Evolutionary conservation across 30 jellyfish, hydroid and myxozoan species (phyloP).

Genomic region (Nemopilema nomurai): DNA sequence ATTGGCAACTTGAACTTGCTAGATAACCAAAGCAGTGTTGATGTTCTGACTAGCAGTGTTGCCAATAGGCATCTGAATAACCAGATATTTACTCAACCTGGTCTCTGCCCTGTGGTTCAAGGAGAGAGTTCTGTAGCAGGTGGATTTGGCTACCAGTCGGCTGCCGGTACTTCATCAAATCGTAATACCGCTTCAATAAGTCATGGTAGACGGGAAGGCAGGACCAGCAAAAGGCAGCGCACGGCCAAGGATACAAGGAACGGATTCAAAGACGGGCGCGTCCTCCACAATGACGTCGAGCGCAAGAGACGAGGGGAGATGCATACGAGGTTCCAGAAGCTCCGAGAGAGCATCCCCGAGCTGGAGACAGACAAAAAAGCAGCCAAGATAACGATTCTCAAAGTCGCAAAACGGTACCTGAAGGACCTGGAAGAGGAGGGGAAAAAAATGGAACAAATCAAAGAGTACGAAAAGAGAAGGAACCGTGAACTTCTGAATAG

Average conservation of each 20-base stretch:
- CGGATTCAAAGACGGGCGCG: slow-evolving; percentile 65
- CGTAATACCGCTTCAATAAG: neutral
- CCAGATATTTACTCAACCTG: slow-evolving; percentile 14
- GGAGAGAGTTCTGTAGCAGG: slow-evolving; percentile 23
- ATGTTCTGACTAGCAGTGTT: neutral
- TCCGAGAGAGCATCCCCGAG: slow-evolving; percentile 74
- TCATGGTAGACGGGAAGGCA: slow-evolving; percentile 9
- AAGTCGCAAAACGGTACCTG: slow-evolving; percentile 64
- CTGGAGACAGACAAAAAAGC: slow-evolving; percentile 70
- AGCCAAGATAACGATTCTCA: slow-evolving; percentile 68
- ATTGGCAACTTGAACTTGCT: neutral
- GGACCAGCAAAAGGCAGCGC: slow-evolving; percentile 7
- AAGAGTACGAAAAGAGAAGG: slow-evolving; percentile 59
- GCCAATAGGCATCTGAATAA: neutral
- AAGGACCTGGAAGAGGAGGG: slow-evolving; percentile 68
- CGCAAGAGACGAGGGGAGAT: slow-evolving; percentile 73
- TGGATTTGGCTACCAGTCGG: slow-evolving; percentile 5
- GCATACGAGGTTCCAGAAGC: slow-evolving; percentile 73
- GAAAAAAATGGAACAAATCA: slow-evolving; percentile 54
- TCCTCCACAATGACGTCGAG: slow-evolving; percentile 72
- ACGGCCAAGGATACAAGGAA: slow-evolving; percentile 30
- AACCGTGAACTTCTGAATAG: slow-evolving; percentile 63
- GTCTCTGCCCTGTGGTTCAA: slow-evolving; percentile 31
- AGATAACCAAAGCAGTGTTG: neutral
- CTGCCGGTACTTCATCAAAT: slow-evolving; percentile 20